Conservation (phyloP, 1,140 invertebrate species). For the Eupeodes corollae region DNA sequence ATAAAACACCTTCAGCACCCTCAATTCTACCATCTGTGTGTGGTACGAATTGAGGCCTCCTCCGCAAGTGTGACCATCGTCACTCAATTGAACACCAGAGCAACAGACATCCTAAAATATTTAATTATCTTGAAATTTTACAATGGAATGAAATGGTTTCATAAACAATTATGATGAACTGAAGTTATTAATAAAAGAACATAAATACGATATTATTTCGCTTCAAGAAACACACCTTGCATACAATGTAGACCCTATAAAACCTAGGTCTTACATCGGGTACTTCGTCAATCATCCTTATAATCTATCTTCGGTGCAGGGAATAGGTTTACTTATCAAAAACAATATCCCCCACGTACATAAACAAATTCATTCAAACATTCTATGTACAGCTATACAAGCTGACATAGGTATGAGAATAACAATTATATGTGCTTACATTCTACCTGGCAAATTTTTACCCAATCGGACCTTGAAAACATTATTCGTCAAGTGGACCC, state of each 20-base stretch:
- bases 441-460: neutral
- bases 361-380: neutral
- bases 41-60: no score
- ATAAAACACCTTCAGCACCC: no score
- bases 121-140: neutral
- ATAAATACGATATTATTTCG: neutral
- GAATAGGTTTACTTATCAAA: conserved; percentile 1
- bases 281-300: conserved; percentile 1
- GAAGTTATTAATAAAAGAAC: conserved; percentile 2
- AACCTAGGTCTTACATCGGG: neutral
- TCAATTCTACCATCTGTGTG: no score
- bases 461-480: neutral
- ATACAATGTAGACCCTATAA: neutral
- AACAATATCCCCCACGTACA: neutral
- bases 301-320: neutral
- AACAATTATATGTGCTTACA: neutral
- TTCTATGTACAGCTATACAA: neutral
- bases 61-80: no score
- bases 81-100: no score
- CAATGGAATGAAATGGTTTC: conserved; percentile 6
- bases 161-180: conserved; percentile 3
- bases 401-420: neutral
- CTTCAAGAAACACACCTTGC: conserved; percentile 5
- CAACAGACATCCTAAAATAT: neutral
- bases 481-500: neutral